Evolutionary conservation across 2,797 vertebrate species (phyloP).

Genomic region (Pseudochirops corinnae): DNA sequence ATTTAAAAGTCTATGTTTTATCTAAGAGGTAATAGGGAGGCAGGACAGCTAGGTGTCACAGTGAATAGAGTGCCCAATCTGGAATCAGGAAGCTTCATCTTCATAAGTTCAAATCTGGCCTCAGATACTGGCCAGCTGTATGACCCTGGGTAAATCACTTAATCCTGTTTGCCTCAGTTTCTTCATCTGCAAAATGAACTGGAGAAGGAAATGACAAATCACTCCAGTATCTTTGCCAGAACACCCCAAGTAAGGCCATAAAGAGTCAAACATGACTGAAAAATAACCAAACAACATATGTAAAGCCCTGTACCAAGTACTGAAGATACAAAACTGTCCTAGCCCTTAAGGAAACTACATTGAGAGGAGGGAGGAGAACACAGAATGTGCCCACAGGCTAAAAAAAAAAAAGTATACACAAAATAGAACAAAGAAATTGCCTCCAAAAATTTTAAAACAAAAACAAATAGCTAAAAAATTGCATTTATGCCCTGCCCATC

Average conservation of each 20-base stretch:
- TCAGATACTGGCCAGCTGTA: no score
- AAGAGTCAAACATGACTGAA: no score
- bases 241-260: no score
- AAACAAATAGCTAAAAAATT: no score
- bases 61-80: background rate
- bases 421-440: no score
- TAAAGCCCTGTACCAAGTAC: background rate
- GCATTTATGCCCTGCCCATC: no score
- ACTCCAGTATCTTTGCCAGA: no score
- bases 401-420: background rate
- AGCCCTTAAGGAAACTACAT: background rate
- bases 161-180: no score
- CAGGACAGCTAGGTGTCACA: background rate
- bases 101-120: background rate
- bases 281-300: background rate
- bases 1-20: background rate
- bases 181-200: no score
- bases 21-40: background rate
- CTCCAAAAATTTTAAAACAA: no score
- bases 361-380: background rate
- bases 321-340: background rate
- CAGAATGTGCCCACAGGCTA: background rate
- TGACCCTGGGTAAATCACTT: no score
- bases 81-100: background rate
- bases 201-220: no score